Conservation (phyloP, 2,113 vertebrate species). For the Tor tambroides region DNA sequence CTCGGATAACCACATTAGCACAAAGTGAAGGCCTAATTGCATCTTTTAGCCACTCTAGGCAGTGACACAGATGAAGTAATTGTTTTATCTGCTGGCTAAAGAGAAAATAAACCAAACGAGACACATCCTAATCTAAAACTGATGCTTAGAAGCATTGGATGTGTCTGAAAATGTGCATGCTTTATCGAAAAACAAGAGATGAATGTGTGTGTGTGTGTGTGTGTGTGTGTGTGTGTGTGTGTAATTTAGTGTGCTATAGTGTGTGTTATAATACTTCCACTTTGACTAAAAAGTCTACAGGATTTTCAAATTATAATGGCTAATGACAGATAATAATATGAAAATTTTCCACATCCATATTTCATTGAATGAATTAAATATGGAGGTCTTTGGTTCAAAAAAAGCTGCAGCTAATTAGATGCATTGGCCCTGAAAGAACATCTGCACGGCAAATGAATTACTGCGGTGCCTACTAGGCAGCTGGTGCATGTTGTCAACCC, state of each 20-base stretch:
- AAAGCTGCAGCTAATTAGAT: conserved; percentile 52
- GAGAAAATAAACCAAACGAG: conserved; percentile 13
- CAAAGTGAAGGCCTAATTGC: conserved; percentile 41
- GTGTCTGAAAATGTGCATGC: background rate
- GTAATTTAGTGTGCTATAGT: no score
- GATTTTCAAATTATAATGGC: background rate
- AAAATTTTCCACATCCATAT: conserved; percentile 16
- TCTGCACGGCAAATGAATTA: conserved; percentile 45
- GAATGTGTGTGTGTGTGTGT: background rate
- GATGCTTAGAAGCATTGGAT: background rate
- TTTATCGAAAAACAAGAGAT: background rate
- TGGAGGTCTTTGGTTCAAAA: conserved; percentile 23
- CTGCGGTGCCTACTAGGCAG: conserved; percentile 20
- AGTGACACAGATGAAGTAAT: background rate
- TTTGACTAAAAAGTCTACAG: background rate
- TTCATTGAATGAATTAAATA: conserved; percentile 45
- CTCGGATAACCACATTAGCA: conserved; percentile 44
- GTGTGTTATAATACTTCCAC: background rate
- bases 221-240: no score
- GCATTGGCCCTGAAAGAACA: conserved; percentile 52
- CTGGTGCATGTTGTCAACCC: conserved; percentile 28
- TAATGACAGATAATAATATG: background rate
- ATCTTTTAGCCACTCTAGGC: conserved; percentile 48
- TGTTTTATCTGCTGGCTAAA: conserved; percentile 36
- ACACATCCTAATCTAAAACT: conserved; percentile 5